Evolutionary conservation across 2,797 vertebrate species (phyloP), one percentile per base, ranked within the genome.

Genomic region (Kryptolebias ocellatus): DNA sequence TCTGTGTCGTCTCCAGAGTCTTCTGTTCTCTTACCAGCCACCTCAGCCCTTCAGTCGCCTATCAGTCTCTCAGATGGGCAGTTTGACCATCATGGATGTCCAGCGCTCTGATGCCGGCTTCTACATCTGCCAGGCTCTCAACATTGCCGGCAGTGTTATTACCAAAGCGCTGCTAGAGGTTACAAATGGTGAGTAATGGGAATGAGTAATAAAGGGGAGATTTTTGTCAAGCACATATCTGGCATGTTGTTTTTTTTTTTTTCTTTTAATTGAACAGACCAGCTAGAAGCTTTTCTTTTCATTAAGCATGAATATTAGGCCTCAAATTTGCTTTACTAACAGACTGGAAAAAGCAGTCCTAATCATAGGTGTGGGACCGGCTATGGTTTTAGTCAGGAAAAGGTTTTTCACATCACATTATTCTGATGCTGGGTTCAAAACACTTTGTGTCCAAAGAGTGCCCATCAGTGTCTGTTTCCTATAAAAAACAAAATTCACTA

Each of bases 51-150:
- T 95, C 39, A 98, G 95, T 85, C 94, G 96, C 0, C 94, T 97
- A 78, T 98, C 96, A 1, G 97, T 98, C 62, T 98, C 97, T 60
- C 96, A 96, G 89, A 96, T 93, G 64, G 97, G 97, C 70, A 96
- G 97, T 82, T 94, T 98, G 89, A 98, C 97, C 66, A 95, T 98
- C 81, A 95, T 93, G 12, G 95, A 95, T 17, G 93, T 95, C 76
- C 96, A 96, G 87, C 90, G 93, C 72, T 95, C 96, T 46, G 97
- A 98, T 76, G 95, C 95, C 15, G 96, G 96, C 28, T 95, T 95
- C 84, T 98, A 98, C 76, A 97, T 96, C 90, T 98, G 97, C 91
- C 97, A 98, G 94, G 97, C 96, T 64, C 93, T 98, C 83, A 98
- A 97, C 87, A 96, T 98, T 61, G 97, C 97, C 0, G 97, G 97